These are phyloP conservation scores for Clarias fuscus DNA, from an alignment of 2,797 vertebrate genomes.

Conservation along the genomic window DNA sequence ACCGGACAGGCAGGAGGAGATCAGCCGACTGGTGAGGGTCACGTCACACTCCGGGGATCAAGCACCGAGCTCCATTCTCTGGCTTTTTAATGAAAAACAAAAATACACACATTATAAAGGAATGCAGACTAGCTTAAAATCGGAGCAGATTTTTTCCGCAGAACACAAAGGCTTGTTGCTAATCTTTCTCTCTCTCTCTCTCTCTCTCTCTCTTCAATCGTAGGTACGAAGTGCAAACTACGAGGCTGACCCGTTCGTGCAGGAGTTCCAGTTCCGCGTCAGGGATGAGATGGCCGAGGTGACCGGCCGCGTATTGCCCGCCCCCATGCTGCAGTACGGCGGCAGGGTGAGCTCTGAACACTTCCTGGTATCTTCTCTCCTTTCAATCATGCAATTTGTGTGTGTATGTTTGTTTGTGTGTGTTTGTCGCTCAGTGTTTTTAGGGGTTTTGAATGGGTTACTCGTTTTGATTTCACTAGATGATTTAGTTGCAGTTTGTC, in stretches of 20 bases:
- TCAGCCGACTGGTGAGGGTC: conserved; percentile 89
- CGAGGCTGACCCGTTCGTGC: conserved; percentile 92
- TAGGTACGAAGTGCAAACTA: conserved; percentile 97
- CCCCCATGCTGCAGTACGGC: conserved; percentile 96
- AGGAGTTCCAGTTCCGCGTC: conserved; percentile 97
- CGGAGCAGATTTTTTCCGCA: neutral
- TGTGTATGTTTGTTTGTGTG: conserved; percentile 39
- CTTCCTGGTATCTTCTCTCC: conserved; percentile 67
- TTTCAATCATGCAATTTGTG: conserved; percentile 47
- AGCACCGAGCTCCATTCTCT: neutral
- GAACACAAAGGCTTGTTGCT: neutral
- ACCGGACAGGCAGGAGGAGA: conserved; percentile 95
- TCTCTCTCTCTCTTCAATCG: neutral
- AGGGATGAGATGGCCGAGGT: conserved; percentile 98
- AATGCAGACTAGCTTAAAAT: neutral
- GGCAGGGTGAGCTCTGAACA: conserved; percentile 87
- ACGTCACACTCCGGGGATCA: neutral
- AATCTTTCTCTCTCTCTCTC: neutral
- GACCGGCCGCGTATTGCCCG: conserved; percentile 92
- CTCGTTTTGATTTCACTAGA: neutral
- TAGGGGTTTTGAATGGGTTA: neutral
- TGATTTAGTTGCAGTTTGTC: neutral
- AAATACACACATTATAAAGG: no score
- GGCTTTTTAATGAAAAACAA: neutral
- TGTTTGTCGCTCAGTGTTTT: neutral